A percentile compares a stretch with the other conserved stretches of the same genome.
These are phyloP conservation scores for Teleogryllus occipitalis DNA, from an alignment of 1,140 invertebrate species.

Conservation along the genomic window DNA sequence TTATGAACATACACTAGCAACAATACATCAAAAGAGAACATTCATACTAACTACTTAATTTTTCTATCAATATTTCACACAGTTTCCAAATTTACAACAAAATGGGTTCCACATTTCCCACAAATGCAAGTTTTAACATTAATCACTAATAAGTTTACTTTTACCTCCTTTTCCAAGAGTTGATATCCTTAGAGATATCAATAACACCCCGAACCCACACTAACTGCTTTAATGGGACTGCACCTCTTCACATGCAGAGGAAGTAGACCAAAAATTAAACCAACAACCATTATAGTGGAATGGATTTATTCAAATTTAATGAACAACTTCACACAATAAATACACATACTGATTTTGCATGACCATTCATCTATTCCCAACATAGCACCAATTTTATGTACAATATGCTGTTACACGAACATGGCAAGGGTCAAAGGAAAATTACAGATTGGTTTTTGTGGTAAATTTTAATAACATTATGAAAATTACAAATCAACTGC, in stretches of 20 bases:
- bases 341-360: background rate
- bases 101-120: too few species aligned
- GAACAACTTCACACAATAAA: conserved; percentile 1
- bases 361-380: background rate
- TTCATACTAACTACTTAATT: too few species aligned
- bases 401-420: background rate
- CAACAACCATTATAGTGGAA: background rate
- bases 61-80: too few species aligned
- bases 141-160: too few species aligned
- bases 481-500: background rate
- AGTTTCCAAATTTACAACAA: too few species aligned
- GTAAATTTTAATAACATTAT: background rate
- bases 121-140: too few species aligned
- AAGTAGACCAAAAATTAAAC: background rate
- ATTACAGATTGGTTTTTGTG: background rate
- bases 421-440: background rate
- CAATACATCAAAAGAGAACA: too few species aligned
- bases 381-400: background rate
- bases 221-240: too few species aligned
- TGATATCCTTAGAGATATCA: too few species aligned
- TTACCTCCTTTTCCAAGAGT: too few species aligned
- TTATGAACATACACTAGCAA: too few species aligned
- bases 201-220: too few species aligned
- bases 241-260: background rate
- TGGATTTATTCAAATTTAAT: background rate